Conservation (phyloP, 2,113 vertebrate genomes). For the Hystrix brachyura region DNA sequence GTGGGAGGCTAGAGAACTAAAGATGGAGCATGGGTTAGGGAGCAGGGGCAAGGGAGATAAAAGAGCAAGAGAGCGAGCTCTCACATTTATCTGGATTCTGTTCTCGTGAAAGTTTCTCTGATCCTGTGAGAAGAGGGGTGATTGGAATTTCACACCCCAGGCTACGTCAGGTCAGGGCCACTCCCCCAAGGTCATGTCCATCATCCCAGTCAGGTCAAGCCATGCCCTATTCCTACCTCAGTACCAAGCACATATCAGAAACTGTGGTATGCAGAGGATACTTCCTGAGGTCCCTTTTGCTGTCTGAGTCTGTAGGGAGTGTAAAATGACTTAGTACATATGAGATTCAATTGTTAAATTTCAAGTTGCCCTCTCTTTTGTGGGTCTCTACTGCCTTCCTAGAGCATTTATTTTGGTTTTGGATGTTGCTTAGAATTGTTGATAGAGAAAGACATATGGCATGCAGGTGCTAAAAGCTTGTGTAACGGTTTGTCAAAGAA, state of each 20-base stretch:
- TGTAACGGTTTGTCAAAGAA: background rate
- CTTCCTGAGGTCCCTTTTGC: background rate
- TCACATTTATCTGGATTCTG: no score
- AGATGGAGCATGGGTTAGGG: no score
- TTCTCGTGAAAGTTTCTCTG: no score
- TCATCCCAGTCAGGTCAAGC: no score
- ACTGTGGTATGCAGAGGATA: background rate
- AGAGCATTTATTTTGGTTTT: conserved; percentile 25
- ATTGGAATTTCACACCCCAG: no score
- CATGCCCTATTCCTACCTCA: background rate
- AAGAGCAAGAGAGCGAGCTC: no score
- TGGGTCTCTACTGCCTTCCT: background rate
- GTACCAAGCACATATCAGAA: background rate
- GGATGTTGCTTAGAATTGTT: background rate
- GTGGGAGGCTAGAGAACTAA: no score
- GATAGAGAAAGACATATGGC: background rate
- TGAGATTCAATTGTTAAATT: background rate
- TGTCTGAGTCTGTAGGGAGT: conserved; percentile 47
- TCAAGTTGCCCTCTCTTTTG: background rate
- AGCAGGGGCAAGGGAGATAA: no score
- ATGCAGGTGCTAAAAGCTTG: background rate
- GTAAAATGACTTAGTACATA: background rate
- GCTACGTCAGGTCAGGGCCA: no score
- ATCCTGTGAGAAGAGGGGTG: no score
- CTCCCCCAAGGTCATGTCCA: no score